A percentile compares a stretch with the other conserved stretches of the same genome.
phyloP scores from a whole-genome alignment of 2,797 vertebrate species.

The Remorina albescens region DNA sequence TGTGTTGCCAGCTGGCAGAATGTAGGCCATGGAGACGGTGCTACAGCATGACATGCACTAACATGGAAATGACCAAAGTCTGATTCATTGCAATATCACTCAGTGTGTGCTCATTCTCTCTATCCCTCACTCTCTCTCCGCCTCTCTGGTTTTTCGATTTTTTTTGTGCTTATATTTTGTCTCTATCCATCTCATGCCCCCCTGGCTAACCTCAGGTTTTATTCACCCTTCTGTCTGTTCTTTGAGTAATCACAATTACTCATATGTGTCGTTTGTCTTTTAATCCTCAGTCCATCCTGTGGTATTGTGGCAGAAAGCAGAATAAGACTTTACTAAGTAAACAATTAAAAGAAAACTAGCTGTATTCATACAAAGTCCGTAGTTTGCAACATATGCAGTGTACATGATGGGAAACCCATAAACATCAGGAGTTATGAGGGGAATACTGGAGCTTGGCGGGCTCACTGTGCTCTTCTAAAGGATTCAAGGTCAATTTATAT shows the following conservation, averaged over 20 bases:
- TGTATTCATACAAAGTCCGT: neutral
- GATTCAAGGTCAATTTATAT: slow-evolving; percentile 37
- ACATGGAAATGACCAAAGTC: slow-evolving; percentile 66
- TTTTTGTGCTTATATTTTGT: slow-evolving; percentile 9
- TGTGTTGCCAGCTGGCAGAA: slow-evolving; percentile 79
- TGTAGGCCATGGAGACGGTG: slow-evolving; percentile 77
- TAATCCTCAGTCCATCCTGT: slow-evolving; percentile 17
- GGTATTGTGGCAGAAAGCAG: slow-evolving; percentile 23
- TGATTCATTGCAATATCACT: slow-evolving; percentile 54
- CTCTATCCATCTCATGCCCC: slow-evolving; percentile 3
- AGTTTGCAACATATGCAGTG: neutral
- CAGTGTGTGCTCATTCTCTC: neutral
- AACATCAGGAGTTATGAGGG: neutral
- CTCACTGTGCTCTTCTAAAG: slow-evolving; percentile 22
- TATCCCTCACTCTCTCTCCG: neutral
- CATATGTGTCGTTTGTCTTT: slow-evolving; percentile 20
- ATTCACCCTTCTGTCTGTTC: neutral
- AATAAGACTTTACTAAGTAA: slow-evolving; percentile 27
- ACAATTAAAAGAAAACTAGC: slow-evolving; percentile 8
- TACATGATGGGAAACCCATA: slow-evolving; percentile 16
- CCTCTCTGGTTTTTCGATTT: neutral
- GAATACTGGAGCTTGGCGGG: slow-evolving; percentile 30
- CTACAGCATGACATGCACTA: slow-evolving; percentile 66
- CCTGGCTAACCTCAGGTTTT: neutral
- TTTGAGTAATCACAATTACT: slow-evolving; percentile 19